Percentiles rank a stretch among this genome's conserved stretches.
phyloP scores from a whole-genome alignment of 2,797 vertebrate species.

The Xyrichtys novacula region DNA sequence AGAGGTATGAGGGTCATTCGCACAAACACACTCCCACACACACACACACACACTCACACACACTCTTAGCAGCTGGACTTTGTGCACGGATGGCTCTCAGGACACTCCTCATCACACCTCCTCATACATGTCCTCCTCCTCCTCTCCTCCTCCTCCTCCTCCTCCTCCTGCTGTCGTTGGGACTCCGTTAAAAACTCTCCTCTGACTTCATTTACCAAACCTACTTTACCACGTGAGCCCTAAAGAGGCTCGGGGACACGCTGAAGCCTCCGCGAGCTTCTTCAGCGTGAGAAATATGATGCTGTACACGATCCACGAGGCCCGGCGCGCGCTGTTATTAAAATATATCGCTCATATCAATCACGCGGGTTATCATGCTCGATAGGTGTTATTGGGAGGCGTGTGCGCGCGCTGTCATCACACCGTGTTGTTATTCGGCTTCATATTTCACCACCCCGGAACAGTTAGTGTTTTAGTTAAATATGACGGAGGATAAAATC shows the following conservation, averaged over 20 bases:
- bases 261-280: slow-evolving; percentile 33
- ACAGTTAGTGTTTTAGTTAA: not conserved
- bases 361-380: slow-evolving; percentile 53
- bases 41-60: not conserved
- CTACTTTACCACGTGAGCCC: slow-evolving; percentile 56
- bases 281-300: slow-evolving; percentile 53
- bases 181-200: slow-evolving; percentile 56
- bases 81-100: slow-evolving; percentile 26
- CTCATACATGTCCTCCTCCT: slow-evolving; percentile 14
- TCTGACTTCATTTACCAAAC: slow-evolving; percentile 62
- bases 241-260: slow-evolving; percentile 58
- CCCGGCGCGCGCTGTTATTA: slow-evolving; percentile 44
- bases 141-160: slow-evolving; percentile 12
- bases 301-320: slow-evolving; percentile 44
- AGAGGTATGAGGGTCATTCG: not conserved
- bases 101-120: slow-evolving; percentile 14
- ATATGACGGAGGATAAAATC: not conserved
- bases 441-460: not conserved
- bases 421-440: not conserved
- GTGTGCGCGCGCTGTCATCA: slow-evolving; percentile 5
- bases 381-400: slow-evolving; percentile 9
- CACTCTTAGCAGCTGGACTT: slow-evolving; percentile 19
- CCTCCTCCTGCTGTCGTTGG: not conserved
- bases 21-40: slow-evolving; percentile 19
- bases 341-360: slow-evolving; percentile 61